phyloP scores from a whole-genome alignment of 1,140 invertebrate species.

The Nixonia krombeini region DNA sequence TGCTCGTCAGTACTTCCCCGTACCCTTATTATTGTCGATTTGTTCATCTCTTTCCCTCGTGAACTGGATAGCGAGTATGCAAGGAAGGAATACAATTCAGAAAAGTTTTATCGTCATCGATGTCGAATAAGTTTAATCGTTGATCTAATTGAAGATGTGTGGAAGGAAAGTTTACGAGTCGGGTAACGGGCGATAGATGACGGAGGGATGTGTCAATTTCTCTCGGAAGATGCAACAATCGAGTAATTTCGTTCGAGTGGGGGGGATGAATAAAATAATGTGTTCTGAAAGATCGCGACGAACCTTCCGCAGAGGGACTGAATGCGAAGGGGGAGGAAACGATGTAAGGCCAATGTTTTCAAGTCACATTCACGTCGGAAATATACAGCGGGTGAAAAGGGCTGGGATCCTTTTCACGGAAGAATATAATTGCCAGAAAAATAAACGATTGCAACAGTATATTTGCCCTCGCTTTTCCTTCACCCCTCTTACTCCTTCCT shows the following conservation, averaged over 20 bases:
- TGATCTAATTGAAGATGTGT: too few species aligned
- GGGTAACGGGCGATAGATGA: neutral
- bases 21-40: neutral
- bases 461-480: constrained; percentile 54
- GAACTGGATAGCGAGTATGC: constrained; percentile 2
- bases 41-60: neutral
- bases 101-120: neutral
- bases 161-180: neutral
- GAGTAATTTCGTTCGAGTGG: too few species aligned
- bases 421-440: constrained; percentile 70
- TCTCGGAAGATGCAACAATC: too few species aligned
- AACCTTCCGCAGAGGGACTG: too few species aligned
- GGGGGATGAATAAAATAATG: too few species aligned
- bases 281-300: too few species aligned
- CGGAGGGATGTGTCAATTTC: too few species aligned
- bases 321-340: too few species aligned
- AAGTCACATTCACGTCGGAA: constrained; percentile 59
- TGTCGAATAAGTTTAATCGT: neutral
- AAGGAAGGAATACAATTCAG: neutral
- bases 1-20: neutral
- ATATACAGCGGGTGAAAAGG: constrained; percentile 63
- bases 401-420: constrained; percentile 57
- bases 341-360: constrained; percentile 47
- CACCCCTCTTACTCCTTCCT: constrained; percentile 19
- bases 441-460: constrained; percentile 65